Base-by-base conservation (phyloP, 2,888 invertebrate genomes). In the Tholera decimalis region DNA sequence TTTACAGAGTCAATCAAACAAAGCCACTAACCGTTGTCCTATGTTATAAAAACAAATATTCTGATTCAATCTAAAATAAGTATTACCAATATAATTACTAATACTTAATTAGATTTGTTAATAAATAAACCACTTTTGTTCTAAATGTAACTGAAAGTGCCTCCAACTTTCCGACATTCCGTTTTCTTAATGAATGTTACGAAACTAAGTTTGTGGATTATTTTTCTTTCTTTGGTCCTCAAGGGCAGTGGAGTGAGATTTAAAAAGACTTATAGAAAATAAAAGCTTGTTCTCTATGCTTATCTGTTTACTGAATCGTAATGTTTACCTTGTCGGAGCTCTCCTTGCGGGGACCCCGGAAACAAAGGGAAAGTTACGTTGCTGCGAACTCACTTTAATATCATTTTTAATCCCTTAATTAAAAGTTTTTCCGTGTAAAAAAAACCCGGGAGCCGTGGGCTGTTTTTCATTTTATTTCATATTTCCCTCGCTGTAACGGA, bases 401-500 rank as follows among this genome's bases (percentile, higher is more conserved):
- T 93, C 94, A 94, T 93, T 94, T 95, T 94, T 94, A 93, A 94
- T 93, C 93, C 94, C 92, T 93, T 95, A 94, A 94, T 95, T 95
- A 95, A 95, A 95, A 95, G 92, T 95, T 95, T 89, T 83, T 73
- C 88, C 79, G 85, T 87, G 89, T 88, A 92, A 92, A 91, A 66
- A 68, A 88, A 93, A 90, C 85, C 84, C 86, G 70, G 79, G 82
- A 85, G 88, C 91, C 89, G 87, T 87, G 84, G 90, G 92, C 90
- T 91, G 91, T 93, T 93, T 93, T 93, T 91, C 92, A 91, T 94
- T 94, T 94, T 93, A 92, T 93, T 94, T 90, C 92, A 94, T 94
- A 94, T 94, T 95, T 93, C 88, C 91, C 89, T 85, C 88, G 90
- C 87, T 92, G 93, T 94, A 94, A 93, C 94, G 91, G 92, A 93